These are phyloP conservation scores for Alces alces DNA, from an alignment of 2,113 vertebrate species.

Conservation along the genomic window DNA sequence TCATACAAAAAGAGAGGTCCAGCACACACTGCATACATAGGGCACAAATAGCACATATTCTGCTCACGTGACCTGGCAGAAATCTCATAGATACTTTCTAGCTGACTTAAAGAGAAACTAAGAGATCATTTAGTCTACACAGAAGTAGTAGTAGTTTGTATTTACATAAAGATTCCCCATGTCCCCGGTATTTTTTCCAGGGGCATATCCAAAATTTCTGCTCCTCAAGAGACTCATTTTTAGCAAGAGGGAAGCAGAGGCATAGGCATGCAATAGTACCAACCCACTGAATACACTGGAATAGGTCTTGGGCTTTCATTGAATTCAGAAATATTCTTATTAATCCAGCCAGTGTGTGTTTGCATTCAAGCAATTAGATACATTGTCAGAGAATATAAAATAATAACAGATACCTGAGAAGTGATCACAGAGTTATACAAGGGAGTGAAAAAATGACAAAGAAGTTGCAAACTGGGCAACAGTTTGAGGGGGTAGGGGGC, in stretches of 20 bases:
- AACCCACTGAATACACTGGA: no score
- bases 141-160: background rate
- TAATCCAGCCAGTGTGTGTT: background rate
- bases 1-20: background rate
- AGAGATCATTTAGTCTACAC: background rate
- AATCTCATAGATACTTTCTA: background rate
- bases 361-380: background rate
- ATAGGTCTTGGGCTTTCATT: fast-evolving
- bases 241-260: background rate
- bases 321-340: background rate
- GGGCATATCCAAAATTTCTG: fast-evolving
- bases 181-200: background rate
- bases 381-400: no score
- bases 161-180: fast-evolving
- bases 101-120: background rate
- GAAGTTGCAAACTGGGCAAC: fast-evolving
- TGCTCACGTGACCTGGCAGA: fast-evolving
- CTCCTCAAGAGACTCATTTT: fast-evolving
- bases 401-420: no score
- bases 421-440: background rate
- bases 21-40: fast-evolving
- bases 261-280: background rate
- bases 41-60: fast-evolving
- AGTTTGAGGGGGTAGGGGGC: fast-evolving
- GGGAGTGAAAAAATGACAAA: background rate